Evolutionary conservation across 2,888 invertebrate genomes (phyloP).

Genomic region (Hyalella azteca): DNA sequence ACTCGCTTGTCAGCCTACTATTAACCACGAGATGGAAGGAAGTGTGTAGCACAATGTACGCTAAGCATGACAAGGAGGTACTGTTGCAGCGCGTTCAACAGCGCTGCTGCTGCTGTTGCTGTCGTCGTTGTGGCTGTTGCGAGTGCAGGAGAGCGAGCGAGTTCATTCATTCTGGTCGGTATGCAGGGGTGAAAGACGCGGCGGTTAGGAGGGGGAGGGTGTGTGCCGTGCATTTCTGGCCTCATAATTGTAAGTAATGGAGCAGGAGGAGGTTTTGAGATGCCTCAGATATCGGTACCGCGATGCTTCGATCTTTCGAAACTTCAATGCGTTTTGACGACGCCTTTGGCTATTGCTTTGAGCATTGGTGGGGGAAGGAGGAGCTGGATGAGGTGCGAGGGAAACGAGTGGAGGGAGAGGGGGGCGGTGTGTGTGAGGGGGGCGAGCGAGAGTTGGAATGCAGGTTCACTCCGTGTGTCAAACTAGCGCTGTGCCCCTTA

Average conservation of each 20-base stretch:
- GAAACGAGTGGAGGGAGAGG: not conserved
- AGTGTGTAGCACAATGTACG: too few relatives aligned
- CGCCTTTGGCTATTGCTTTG: not conserved
- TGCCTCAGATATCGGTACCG: not conserved
- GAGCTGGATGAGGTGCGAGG: not conserved
- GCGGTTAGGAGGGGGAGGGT: not conserved
- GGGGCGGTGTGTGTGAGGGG: not conserved
- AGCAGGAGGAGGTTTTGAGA: not conserved
- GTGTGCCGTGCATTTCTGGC: not conserved
- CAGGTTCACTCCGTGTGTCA: conserved; percentile 5
- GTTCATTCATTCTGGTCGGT: conserved; percentile 23
- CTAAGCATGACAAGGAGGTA: too few relatives aligned
- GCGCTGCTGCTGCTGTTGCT: not conserved
- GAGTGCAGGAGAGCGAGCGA: not conserved
- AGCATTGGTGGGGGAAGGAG: not conserved
- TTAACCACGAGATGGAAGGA: too few relatives aligned
- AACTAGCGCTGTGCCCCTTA: conserved; percentile 8
- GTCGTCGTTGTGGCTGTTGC: not conserved
- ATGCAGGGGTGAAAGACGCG: not conserved
- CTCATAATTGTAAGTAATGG: not conserved
- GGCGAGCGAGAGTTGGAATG: not conserved
- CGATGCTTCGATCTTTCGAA: too few relatives aligned
- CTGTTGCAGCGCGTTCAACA: not conserved
- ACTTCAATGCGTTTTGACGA: too few relatives aligned
- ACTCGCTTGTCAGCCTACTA: too few relatives aligned